A percentile compares a stretch with the other conserved stretches of the same genome.
These are phyloP conservation scores for Graptemys geographica DNA, from an alignment of 2,797 vertebrate genomes.

Conservation along the genomic window DNA sequence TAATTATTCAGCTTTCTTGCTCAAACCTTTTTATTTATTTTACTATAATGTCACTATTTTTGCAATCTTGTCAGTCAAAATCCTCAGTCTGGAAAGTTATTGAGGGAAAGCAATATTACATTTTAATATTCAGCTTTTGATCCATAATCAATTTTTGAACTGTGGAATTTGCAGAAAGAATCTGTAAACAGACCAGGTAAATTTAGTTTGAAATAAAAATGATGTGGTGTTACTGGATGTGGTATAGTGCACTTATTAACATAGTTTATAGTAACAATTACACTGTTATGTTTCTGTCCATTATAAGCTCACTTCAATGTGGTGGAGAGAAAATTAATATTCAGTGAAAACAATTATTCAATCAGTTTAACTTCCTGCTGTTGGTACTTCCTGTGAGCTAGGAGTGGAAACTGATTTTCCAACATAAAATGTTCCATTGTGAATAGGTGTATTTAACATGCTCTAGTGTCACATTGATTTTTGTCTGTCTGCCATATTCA, in stretches of 20 bases:
- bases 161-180: neutral
- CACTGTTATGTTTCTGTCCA: neutral
- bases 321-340: fast-evolving
- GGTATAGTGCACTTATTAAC: neutral
- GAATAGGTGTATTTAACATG: slow-evolving; percentile 22
- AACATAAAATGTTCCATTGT: neutral
- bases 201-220: slow-evolving; percentile 41
- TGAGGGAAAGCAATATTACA: slow-evolving; percentile 7
- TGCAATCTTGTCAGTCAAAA: neutral
- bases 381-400: slow-evolving; percentile 11
- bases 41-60: slow-evolving; percentile 1
- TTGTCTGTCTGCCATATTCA: neutral
- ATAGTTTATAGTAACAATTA: slow-evolving; percentile 14
- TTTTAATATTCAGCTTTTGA: slow-evolving; percentile 37
- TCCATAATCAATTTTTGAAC: slow-evolving; percentile 14
- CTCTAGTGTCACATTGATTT: neutral
- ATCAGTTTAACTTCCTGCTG: neutral
- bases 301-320: neutral
- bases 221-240: neutral
- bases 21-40: neutral
- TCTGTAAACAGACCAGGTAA: neutral
- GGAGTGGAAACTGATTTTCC: slow-evolving; percentile 16
- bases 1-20: neutral
- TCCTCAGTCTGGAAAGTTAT: neutral
- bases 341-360: neutral